These are phyloP conservation scores for Cryptocephalus primarius DNA, from an alignment of 2,888 invertebrate genomes.

Conservation along the genomic window DNA sequence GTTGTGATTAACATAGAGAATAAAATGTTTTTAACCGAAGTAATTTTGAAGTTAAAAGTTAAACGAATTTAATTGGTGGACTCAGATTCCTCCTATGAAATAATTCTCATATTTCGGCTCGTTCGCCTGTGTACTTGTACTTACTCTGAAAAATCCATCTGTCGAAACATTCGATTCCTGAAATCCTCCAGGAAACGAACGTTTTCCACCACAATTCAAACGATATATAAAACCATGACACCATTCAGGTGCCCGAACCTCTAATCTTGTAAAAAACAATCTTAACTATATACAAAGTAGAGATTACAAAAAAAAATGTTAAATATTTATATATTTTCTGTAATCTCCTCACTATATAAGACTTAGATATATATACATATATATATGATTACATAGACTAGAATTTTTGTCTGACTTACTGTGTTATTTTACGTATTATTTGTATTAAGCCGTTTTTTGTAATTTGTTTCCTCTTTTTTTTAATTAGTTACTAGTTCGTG, in stretches of 20 bases:
- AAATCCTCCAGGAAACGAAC: neutral
- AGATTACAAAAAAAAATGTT: constrained; percentile 14
- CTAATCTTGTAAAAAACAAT: constrained; percentile 24
- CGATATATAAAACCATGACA: constrained; percentile 16
- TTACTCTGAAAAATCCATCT: too few relatives aligned
- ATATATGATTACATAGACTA: constrained; percentile 6
- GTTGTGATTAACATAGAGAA: too few relatives aligned
- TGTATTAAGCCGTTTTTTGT: constrained; percentile 4
- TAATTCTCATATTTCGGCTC: too few relatives aligned
- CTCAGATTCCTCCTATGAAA: too few relatives aligned
- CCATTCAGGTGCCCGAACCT: constrained; percentile 22
- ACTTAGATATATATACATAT: constrained; percentile 16
- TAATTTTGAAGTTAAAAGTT: too few relatives aligned
- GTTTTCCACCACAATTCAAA: neutral
- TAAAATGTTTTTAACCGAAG: too few relatives aligned
- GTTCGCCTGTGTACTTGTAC: too few relatives aligned
- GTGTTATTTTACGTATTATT: constrained; percentile 14
- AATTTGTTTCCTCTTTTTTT: constrained; percentile 2
- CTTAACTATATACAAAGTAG: constrained; percentile 19
- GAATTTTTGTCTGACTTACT: constrained; percentile 14
- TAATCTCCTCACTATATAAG: constrained; percentile 17
- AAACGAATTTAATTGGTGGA: too few relatives aligned
- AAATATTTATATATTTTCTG: constrained; percentile 9
- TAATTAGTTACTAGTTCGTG: constrained; percentile 13
- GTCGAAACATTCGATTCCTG: too few relatives aligned